These are phyloP conservation scores for Sisyra nigra DNA, from an alignment of 2,888 invertebrate genomes.

Conservation along the genomic window DNA sequence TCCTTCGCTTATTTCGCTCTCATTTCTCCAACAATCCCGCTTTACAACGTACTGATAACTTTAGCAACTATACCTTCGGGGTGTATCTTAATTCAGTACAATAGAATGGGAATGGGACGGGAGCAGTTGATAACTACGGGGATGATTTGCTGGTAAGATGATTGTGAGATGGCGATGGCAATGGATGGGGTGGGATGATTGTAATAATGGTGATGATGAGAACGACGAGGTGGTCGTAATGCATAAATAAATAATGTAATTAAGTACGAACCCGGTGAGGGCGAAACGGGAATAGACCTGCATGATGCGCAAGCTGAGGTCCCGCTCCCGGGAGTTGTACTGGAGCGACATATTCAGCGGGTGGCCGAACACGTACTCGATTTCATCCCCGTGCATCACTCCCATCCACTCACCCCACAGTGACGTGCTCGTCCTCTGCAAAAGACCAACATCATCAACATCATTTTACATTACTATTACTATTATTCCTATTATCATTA, in stretches of 20 bases:
- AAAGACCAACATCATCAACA: conserved; percentile 16
- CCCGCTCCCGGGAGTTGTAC: conserved; percentile 73
- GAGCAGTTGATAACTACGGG: too few species aligned
- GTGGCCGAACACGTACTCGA: conserved; percentile 94
- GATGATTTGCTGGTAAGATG: too few species aligned
- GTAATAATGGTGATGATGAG: too few species aligned
- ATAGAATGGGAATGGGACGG: too few species aligned
- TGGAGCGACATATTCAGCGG: conserved; percentile 77
- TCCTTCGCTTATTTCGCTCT: too few species aligned
- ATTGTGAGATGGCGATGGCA: too few species aligned
- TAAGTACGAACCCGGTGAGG: conserved; percentile 66
- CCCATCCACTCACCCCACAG: conserved; percentile 99
- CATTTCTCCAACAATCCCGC: too few species aligned
- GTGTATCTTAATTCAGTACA: too few species aligned
- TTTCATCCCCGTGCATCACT: conserved; percentile 95
- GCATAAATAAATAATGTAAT: not conserved
- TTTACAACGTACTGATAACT: too few species aligned
- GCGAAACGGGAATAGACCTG: conserved; percentile 86
- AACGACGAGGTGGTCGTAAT: not conserved
- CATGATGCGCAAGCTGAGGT: conserved; percentile 83
- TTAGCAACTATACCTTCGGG: too few species aligned
- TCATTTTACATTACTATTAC: not conserved
- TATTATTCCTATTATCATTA: too few species aligned
- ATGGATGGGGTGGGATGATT: too few species aligned
- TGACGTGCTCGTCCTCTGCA: conserved; percentile 78